phyloP scores from a whole-genome alignment of 2,888 invertebrate species.

The Aphodius granarius region DNA sequence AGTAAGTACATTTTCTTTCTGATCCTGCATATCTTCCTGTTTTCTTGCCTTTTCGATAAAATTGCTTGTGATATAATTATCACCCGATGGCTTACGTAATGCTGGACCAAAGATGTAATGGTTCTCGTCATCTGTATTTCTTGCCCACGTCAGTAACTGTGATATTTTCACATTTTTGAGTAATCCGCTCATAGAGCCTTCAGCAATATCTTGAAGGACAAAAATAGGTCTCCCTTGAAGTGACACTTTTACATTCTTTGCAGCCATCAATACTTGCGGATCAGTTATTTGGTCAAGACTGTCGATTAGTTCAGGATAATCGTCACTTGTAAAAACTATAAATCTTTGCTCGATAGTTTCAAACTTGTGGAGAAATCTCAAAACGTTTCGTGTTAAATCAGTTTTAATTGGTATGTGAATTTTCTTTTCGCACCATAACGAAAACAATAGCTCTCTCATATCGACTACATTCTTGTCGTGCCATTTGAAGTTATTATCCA shows the following conservation, averaged over 20 bases:
- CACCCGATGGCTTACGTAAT: too few species aligned
- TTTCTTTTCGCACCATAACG: not conserved
- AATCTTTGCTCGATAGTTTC: not conserved
- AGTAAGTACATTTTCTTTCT: not conserved
- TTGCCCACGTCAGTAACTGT: not conserved
- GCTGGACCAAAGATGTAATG: too few species aligned
- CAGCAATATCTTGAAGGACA: too few species aligned
- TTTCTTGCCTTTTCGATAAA: not conserved
- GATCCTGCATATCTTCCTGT: too few species aligned
- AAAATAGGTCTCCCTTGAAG: too few species aligned
- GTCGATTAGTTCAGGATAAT: not conserved
- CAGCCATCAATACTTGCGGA: not conserved
- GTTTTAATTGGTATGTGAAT: not conserved
- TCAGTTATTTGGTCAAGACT: not conserved
- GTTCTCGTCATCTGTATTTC: not conserved
- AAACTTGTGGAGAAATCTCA: not conserved
- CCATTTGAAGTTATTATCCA: not conserved
- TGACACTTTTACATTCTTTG: too few species aligned
- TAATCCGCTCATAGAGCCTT: too few species aligned
- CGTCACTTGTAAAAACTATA: not conserved
- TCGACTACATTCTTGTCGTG: not conserved
- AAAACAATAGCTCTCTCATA: not conserved
- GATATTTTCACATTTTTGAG: not conserved
- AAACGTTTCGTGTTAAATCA: not conserved
- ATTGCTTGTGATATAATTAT: too few species aligned